phyloP scores from a whole-genome alignment of 2,113 vertebrate genomes.

The Ochotona princeps region DNA sequence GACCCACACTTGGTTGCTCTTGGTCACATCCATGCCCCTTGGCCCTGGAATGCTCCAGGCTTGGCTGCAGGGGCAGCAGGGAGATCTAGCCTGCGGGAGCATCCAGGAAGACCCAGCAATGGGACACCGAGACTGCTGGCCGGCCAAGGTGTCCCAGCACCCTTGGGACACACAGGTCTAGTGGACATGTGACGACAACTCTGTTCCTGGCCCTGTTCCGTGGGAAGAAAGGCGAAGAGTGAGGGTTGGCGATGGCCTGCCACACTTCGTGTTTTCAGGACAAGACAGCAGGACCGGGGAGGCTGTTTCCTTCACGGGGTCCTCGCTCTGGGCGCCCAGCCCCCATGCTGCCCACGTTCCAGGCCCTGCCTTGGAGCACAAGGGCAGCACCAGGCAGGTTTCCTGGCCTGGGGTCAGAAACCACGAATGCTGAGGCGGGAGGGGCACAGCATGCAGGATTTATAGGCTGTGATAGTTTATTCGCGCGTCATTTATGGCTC shows the following conservation, averaged over 20 bases:
- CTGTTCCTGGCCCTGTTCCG: neutral
- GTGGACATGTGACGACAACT: neutral
- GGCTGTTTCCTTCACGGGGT: neutral
- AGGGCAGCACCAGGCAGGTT: conserved; percentile 60
- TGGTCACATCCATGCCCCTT: neutral
- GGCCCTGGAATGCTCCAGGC: neutral
- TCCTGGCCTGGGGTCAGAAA: conserved; percentile 45
- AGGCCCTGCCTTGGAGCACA: conserved; percentile 69
- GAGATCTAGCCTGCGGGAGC: neutral
- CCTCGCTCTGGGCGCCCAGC: neutral
- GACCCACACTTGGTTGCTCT: neutral
- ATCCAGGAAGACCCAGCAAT: neutral
- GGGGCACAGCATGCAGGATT: conserved; percentile 75
- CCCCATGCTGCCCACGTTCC: neutral
- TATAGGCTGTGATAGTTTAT: conserved; percentile 84
- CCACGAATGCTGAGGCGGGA: neutral
- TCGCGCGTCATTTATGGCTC: conserved; percentile 84
- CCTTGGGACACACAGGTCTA: neutral
- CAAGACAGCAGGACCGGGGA: neutral
- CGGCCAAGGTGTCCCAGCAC: neutral
- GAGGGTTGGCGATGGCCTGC: neutral
- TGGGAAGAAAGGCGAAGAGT: neutral
- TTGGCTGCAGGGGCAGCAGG: neutral
- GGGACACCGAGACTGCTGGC: neutral
- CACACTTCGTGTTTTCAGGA: neutral